phyloP scores from a whole-genome alignment of 2,888 invertebrate genomes.

The Synanthedon andrenaeformis region DNA sequence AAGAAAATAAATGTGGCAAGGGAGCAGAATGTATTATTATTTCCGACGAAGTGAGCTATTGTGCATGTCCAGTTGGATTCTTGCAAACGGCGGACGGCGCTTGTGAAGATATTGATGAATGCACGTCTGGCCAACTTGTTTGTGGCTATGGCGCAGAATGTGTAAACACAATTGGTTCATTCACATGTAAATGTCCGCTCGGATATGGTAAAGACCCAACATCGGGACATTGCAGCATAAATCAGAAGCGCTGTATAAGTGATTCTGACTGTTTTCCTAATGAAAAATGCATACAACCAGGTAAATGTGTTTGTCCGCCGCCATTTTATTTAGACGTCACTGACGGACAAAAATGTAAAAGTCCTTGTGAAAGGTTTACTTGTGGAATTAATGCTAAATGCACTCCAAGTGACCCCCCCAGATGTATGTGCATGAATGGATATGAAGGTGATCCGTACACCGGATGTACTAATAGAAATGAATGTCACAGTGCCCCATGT shows the following conservation, averaged over 20 bases:
- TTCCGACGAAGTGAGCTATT: conserved; percentile 91
- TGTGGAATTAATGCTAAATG: conserved; percentile 93
- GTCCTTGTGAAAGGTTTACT: conserved; percentile 90
- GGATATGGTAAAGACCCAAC: conserved; percentile 87
- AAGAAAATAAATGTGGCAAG: conserved; percentile 82
- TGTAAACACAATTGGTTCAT: conserved; percentile 81
- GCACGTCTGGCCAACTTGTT: conserved; percentile 77
- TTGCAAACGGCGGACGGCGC: conserved; percentile 81
- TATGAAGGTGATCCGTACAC: conserved; percentile 88
- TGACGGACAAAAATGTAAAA: conserved; percentile 89
- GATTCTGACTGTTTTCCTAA: conserved; percentile 88
- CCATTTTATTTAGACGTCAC: conserved; percentile 88
- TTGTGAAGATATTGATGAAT: conserved; percentile 90
- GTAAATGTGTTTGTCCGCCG: conserved; percentile 91
- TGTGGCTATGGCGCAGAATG: conserved; percentile 92
- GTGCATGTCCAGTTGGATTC: conserved; percentile 91
- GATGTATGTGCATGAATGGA: conserved; percentile 88
- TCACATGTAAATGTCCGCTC: conserved; percentile 82
- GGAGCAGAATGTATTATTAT: conserved; percentile 93
- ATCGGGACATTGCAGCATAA: conserved; percentile 84
- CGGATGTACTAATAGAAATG: conserved; percentile 88
- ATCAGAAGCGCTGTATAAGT: conserved; percentile 83
- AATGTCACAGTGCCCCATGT: conserved; percentile 86
- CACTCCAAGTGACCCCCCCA: conserved; percentile 88
- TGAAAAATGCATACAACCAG: conserved; percentile 92